These are phyloP conservation scores for Oncorhynchus kisutch DNA, from an alignment of 2,113 vertebrate species.

Conservation along the genomic window DNA sequence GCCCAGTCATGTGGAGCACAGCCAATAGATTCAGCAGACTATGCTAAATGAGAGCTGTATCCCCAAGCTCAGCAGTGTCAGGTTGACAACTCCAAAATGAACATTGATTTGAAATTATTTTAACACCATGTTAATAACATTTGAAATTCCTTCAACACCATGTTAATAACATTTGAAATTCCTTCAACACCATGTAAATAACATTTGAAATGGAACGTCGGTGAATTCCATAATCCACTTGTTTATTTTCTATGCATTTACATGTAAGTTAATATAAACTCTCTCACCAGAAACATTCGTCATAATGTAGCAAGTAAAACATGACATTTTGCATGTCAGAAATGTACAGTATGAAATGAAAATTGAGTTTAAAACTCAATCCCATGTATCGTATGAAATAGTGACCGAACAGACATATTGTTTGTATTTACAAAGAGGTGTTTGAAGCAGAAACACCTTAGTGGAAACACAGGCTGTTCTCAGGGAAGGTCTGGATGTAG, in stretches of 20 bases:
- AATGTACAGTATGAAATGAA: slow-evolving; percentile 30
- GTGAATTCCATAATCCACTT: slow-evolving; percentile 41
- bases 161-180: slow-evolving; percentile 61
- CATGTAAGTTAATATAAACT: slow-evolving; percentile 57
- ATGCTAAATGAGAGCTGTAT: slow-evolving; percentile 66
- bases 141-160: slow-evolving; percentile 41
- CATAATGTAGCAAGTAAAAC: slow-evolving; percentile 33
- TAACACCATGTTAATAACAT: no score
- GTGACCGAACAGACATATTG: slow-evolving; percentile 17
- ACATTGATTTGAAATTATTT: slow-evolving; percentile 48
- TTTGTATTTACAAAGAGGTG: slow-evolving; percentile 4
- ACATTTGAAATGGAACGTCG: slow-evolving; percentile 51
- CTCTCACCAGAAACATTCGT: slow-evolving; percentile 62
- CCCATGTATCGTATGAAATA: neutral
- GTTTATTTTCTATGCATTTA: slow-evolving; percentile 17
- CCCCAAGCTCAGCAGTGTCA: slow-evolving; percentile 56
- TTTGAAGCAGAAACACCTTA: slow-evolving; percentile 6
- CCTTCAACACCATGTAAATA: slow-evolving; percentile 62
- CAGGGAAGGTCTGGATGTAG: no score
- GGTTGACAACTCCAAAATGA: slow-evolving; percentile 66
- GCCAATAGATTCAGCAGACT: slow-evolving; percentile 65
- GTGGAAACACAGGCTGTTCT: no score
- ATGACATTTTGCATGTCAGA: slow-evolving; percentile 36
- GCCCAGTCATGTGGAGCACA: slow-evolving; percentile 57
- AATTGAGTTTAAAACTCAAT: neutral